Evolutionary conservation across 2,113 vertebrate species (phyloP).

Genomic region (Pachycephala philippinensis): DNA sequence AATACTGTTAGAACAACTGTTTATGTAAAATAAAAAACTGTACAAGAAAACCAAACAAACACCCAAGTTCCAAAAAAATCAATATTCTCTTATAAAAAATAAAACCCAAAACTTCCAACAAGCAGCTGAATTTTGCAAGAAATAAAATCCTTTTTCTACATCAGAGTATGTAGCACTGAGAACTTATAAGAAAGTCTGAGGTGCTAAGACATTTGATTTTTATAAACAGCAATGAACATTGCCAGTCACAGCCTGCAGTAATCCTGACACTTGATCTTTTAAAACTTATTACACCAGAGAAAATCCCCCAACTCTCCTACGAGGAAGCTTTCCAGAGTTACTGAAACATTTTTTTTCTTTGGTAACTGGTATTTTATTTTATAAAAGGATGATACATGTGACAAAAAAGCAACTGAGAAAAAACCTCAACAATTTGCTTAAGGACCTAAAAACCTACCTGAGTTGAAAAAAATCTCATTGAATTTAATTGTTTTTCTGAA

Average conservation of each 20-base stretch:
- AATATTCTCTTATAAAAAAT: background rate
- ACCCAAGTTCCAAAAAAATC: background rate
- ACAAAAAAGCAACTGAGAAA: background rate
- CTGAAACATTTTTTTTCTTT: background rate
- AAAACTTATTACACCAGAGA: background rate
- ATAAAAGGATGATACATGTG: rapidly evolving
- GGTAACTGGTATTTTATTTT: background rate
- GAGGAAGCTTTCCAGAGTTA: background rate
- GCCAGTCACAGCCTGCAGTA: background rate
- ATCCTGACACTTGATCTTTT: background rate
- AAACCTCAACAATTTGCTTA: background rate
- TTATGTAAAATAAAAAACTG: conserved; percentile 21
- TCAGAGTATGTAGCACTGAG: background rate
- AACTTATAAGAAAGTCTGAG: background rate
- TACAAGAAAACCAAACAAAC: background rate
- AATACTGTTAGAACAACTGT: conserved; percentile 5
- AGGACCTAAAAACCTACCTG: background rate
- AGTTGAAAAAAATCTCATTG: background rate
- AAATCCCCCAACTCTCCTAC: background rate
- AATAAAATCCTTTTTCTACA: background rate
- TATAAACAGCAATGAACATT: background rate
- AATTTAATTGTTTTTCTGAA: background rate
- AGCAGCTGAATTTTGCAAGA: background rate
- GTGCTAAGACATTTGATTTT: background rate
- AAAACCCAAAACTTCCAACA: background rate